Conservation (phyloP, 2,888 invertebrate species). For the Mamestra brassicae region DNA sequence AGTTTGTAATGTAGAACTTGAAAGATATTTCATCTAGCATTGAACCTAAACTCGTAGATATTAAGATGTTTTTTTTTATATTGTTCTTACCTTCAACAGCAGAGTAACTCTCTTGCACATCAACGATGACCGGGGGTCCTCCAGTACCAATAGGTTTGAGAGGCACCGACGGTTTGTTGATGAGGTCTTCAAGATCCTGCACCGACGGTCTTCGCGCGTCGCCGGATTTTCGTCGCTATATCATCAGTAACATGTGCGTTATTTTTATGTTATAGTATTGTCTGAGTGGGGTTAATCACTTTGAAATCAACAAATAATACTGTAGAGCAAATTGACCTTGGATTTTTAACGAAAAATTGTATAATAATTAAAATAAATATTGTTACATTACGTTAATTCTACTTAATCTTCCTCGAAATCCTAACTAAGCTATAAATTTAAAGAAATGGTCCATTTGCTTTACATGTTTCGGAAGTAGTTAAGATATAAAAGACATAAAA, state of each 20-base stretch:
- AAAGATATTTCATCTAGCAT: background rate
- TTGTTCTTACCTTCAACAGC: constrained; percentile 96
- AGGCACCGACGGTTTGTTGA: constrained; percentile 97
- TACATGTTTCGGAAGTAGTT: constrained; percentile 26
- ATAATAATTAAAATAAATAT: background rate
- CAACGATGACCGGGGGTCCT: constrained; percentile 97
- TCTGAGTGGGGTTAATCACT: constrained; percentile 77
- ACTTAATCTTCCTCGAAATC: background rate
- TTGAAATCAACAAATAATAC: constrained; percentile 67
- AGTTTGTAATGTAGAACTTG: background rate
- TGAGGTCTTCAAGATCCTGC: constrained; percentile 97
- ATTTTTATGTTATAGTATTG: constrained; percentile 22
- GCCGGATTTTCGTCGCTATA: constrained; percentile 95
- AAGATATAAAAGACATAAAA: constrained; percentile 26
- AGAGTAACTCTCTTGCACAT: constrained; percentile 98
- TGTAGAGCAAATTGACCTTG: constrained; percentile 41
- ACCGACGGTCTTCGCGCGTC: constrained; percentile 97
- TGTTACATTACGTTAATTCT: background rate
- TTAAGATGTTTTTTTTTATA: background rate
- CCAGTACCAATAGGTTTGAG: constrained; percentile 94
- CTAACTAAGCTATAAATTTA: background rate
- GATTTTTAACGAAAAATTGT: background rate
- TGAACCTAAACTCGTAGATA: background rate
- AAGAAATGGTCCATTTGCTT: constrained; percentile 21
- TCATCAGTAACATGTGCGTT: constrained; percentile 71